Base-by-base conservation (phyloP, 2,797 vertebrate genomes). In the Aplochiton taeniatus region DNA sequence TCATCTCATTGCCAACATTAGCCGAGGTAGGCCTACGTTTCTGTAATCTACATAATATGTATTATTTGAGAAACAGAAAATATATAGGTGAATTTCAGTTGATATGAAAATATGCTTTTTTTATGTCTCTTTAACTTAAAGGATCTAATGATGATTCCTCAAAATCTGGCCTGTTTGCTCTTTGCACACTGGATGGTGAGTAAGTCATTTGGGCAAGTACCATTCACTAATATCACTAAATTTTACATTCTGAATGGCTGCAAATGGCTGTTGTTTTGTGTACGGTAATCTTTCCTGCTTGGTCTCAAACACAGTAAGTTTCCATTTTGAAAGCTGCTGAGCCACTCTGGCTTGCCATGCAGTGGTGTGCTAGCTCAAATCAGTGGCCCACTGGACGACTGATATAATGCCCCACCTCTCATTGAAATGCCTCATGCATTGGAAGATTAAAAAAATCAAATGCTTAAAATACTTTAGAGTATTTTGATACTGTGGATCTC, bases 151-250 rank as follows among this genome's bases (percentile, higher is more conserved):
- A 88, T 43, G 93, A 94, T 51, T 91, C 84, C 0, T 85, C 83
- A 10, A 94, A 88, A 79, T 93, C 94, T 0, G 95, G 95, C 49
- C 93, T 99, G 56, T 98, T 99, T 80, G 97, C 97, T 41, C 94
- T 99, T 61, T 99, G 97, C 71, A 99, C 98, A 20, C 85, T 98
- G 74, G 97, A 98, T 67, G 97, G 98, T 98, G 74, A 95, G 95
- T 75, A 14, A 8, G 9, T 0, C 4, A 7, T 13, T 61, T 6
- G 19, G 59, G n/a, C 44, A 17, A 61, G 20, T 17, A 49, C 19
- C 8, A 11, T n/a, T n/a, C 9, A 13, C 16, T 18, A 6, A 10
- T 47, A 46, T 49, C n/a, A n/a, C n/a, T 49, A 1, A 13, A 18
- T 4, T 13, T 43, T 47, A 6, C 19, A 4, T 58, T 8, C 6